These are phyloP conservation scores for Ctenicera cuprea DNA, from an alignment of 2,888 invertebrate species.

Conservation along the genomic window DNA sequence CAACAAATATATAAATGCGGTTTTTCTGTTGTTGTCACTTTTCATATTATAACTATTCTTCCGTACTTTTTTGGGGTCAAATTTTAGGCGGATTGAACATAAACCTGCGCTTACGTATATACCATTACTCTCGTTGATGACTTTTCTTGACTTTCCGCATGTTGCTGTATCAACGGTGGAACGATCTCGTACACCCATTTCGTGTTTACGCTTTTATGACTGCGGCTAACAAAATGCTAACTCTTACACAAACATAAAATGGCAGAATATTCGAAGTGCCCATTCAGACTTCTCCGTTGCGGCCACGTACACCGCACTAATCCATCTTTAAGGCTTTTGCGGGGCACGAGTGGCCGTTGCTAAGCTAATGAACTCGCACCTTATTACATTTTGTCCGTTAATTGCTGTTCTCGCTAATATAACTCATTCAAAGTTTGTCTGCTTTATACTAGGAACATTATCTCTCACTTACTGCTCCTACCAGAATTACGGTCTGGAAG, in stretches of 20 bases:
- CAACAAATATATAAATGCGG: too few relatives aligned
- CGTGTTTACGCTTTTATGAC: neutral
- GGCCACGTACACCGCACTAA: neutral
- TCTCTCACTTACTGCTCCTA: constrained; percentile 16
- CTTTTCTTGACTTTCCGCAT: neutral
- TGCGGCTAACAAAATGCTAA: neutral
- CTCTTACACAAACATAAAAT: neutral
- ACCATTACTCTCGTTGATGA: too few relatives aligned
- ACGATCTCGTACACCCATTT: neutral
- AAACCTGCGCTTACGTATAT: too few relatives aligned
- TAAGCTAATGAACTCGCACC: constrained; percentile 30
- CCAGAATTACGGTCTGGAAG: constrained; percentile 11
- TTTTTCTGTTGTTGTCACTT: too few relatives aligned
- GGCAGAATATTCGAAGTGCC: neutral
- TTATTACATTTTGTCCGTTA: constrained; percentile 13
- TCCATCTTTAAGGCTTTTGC: constrained; percentile 9
- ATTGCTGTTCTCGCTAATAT: constrained; percentile 14
- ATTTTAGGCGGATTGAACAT: too few relatives aligned
- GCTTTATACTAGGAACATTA: neutral
- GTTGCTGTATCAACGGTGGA: neutral
- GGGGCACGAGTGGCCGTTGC: constrained; percentile 6
- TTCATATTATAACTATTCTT: too few relatives aligned
- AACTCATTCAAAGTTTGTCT: constrained; percentile 24
- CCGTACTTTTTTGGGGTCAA: too few relatives aligned
- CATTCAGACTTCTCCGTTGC: neutral